Conservation (phyloP, 2,888 invertebrate species). For the Chrysolina americana region DNA sequence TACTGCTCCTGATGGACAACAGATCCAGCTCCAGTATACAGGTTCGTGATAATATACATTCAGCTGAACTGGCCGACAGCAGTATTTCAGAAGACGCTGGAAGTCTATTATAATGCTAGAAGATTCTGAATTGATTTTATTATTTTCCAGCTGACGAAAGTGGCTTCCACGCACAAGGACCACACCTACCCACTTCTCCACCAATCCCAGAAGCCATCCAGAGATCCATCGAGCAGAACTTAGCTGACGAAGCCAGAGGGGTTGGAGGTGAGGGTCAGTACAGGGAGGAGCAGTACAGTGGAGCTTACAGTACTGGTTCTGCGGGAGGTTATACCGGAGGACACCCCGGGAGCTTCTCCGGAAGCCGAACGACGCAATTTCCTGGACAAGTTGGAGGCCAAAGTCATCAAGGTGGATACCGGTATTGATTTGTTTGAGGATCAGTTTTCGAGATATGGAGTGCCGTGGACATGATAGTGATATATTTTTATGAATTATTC, state of each 20-base stretch:
- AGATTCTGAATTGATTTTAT: too few species aligned
- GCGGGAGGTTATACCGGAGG: background rate
- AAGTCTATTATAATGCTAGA: too few species aligned
- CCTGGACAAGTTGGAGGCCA: background rate
- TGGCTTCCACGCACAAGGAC: slow-evolving; percentile 82
- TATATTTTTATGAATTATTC: slow-evolving; percentile 1
- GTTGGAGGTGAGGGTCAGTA: background rate
- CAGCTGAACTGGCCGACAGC: too few species aligned
- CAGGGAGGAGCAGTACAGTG: slow-evolving; percentile 4
- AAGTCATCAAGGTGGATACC: slow-evolving; percentile 10
- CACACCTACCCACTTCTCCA: slow-evolving; percentile 82
- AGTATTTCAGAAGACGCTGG: too few species aligned
- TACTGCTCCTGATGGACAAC: slow-evolving; percentile 62
- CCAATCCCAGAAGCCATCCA: slow-evolving; percentile 67
- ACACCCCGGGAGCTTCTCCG: background rate
- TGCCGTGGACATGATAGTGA: background rate
- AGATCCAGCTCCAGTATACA: slow-evolving; percentile 65
- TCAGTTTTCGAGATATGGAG: background rate
- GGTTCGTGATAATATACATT: slow-evolving; percentile 58
- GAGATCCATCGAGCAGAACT: slow-evolving; percentile 12
- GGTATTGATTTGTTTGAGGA: background rate
- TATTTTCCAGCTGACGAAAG: slow-evolving; percentile 74
- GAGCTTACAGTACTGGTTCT: background rate
- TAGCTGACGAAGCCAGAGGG: slow-evolving; percentile 12
- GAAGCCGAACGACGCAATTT: slow-evolving; percentile 9